These are phyloP conservation scores for Cebidichthys violaceus DNA, from an alignment of 2,113 vertebrate genomes.

Conservation along the genomic window DNA sequence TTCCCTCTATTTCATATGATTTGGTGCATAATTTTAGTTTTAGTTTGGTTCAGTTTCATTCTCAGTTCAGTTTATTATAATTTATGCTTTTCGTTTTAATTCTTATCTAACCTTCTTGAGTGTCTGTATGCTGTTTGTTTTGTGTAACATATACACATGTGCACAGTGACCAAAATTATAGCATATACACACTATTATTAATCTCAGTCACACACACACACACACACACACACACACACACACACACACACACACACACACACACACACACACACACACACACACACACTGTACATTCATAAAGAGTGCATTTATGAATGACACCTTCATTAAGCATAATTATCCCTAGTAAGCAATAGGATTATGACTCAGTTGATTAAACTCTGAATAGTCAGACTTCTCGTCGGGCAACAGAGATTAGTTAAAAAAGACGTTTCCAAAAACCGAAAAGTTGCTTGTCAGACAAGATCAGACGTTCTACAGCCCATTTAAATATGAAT, in stretches of 20 bases:
- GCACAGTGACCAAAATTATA: not conserved
- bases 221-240: no score
- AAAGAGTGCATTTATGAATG: not conserved
- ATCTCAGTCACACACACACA: not conserved
- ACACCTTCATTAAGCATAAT: no score
- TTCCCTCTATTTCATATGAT: not conserved
- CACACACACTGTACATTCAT: not conserved
- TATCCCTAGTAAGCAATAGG: not conserved
- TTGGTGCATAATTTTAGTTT: not conserved
- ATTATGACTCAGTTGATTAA: constrained; percentile 1
- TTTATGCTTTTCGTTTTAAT: not conserved
- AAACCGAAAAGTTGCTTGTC: not conserved
- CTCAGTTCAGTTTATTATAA: not conserved
- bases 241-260: no score
- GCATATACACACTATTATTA: not conserved
- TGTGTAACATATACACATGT: not conserved
- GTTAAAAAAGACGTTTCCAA: not conserved
- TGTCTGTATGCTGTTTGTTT: not conserved
- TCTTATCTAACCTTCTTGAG: not conserved
- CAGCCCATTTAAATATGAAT: not conserved
- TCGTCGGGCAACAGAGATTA: not conserved
- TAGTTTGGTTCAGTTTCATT: not conserved
- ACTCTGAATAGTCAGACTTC: constrained; percentile 7
- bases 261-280: no score
- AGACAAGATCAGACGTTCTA: not conserved